Conservation (phyloP, 1,140 invertebrate species). For the Popillia japonica region DNA sequence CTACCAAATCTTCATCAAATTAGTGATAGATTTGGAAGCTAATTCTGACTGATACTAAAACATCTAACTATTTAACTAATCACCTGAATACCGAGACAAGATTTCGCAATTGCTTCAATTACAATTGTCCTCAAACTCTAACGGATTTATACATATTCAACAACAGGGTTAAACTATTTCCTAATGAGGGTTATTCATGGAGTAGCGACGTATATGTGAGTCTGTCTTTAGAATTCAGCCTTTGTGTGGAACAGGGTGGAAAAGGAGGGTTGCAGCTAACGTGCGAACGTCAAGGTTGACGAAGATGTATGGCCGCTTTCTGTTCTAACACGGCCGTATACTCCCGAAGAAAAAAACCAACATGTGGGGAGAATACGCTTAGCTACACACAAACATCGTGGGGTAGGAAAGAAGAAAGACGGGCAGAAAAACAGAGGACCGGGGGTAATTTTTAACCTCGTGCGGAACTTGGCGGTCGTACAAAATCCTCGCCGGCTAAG, state of each 20-base stretch:
- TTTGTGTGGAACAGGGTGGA: constrained; percentile 35
- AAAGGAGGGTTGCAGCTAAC: constrained; percentile 41
- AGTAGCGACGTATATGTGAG: too few relatives aligned
- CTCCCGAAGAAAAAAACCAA: constrained; percentile 46
- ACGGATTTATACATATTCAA: constrained; percentile 29
- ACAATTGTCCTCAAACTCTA: background rate
- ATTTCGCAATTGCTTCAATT: constrained; percentile 13
- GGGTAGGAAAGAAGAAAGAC: too few relatives aligned
- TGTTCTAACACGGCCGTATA: constrained; percentile 41
- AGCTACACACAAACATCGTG: constrained; percentile 35
- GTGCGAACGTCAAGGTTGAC: constrained; percentile 43
- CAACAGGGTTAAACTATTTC: constrained; percentile 17
- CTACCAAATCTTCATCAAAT: too few relatives aligned
- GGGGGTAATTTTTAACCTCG: constrained; percentile 45
- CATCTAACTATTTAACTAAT: too few relatives aligned
- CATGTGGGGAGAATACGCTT: constrained; percentile 45
- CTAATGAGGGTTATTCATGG: constrained; percentile 38
- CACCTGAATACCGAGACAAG: too few relatives aligned
- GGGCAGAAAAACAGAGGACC: too few relatives aligned
- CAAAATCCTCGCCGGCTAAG: constrained; percentile 29
- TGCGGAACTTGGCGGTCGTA: background rate
- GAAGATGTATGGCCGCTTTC: constrained; percentile 46
- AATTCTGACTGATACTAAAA: too few relatives aligned
- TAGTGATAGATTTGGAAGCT: too few relatives aligned
- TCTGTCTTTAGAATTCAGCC: constrained; percentile 34